phyloP scores from a whole-genome alignment of 2,797 vertebrate genomes.

The Trichosurus vulpecula region DNA sequence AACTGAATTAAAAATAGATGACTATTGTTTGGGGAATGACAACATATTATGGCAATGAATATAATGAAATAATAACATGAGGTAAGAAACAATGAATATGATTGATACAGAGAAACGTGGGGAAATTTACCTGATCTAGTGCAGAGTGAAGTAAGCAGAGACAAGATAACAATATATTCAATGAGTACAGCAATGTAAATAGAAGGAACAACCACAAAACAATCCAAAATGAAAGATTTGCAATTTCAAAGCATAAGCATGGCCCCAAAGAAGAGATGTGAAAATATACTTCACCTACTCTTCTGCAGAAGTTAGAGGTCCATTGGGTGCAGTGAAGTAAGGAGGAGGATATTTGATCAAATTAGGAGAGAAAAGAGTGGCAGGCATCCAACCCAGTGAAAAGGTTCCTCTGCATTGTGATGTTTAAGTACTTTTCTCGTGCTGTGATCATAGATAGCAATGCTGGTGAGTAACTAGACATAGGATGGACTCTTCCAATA shows the following conservation, averaged over 20 bases:
- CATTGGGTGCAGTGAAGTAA: too few relatives aligned
- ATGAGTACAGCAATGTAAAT: too few relatives aligned
- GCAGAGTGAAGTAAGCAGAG: background rate
- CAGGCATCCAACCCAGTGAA: background rate
- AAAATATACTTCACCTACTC: too few relatives aligned
- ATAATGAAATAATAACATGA: background rate
- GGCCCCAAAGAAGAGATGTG: too few relatives aligned
- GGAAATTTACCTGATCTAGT: background rate
- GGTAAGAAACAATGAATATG: background rate
- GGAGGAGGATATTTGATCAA: too few relatives aligned
- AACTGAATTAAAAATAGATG: background rate
- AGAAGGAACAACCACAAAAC: too few relatives aligned
- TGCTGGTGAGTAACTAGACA: background rate
- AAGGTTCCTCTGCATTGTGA: background rate
- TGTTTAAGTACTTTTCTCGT: background rate
- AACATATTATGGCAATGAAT: background rate
- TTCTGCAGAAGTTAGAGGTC: too few relatives aligned
- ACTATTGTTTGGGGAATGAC: background rate
- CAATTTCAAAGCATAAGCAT: too few relatives aligned
- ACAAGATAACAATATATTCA: too few relatives aligned
- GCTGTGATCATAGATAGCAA: background rate
- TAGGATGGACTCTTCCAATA: background rate
- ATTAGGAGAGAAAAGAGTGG: background rate
- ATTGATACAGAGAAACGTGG: background rate
- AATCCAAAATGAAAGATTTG: too few relatives aligned